Conservation (phyloP, 2,888 invertebrate genomes). For the Marasmarcha lunaedactyla region DNA sequence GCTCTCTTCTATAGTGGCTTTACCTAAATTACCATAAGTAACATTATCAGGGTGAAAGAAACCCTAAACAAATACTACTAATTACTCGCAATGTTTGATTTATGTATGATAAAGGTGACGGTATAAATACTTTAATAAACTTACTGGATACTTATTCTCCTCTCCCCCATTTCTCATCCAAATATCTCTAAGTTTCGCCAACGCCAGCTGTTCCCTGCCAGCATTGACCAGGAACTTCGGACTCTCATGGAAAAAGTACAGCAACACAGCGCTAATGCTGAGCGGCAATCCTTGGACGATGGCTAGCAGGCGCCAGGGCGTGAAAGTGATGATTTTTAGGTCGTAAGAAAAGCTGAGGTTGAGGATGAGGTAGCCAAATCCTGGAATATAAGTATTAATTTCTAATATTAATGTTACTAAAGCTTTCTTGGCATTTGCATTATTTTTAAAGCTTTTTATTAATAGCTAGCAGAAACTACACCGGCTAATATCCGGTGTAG, state of each 20-base stretch:
- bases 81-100: neutral
- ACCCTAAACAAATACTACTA: constrained; percentile 7
- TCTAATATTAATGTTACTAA: too few relatives aligned
- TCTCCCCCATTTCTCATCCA: constrained; percentile 57
- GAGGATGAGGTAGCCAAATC: constrained; percentile 22
- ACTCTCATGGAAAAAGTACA: constrained; percentile 74
- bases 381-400: constrained; percentile 19
- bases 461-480: too few relatives aligned
- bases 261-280: constrained; percentile 59
- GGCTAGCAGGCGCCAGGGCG: constrained; percentile 29
- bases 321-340: constrained; percentile 22
- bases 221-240: constrained; percentile 76
- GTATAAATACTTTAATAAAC: constrained; percentile 6
- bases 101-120: neutral
- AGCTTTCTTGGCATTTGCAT: too few relatives aligned
- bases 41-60: too few relatives aligned
- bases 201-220: constrained; percentile 66
- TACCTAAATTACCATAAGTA: too few relatives aligned
- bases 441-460: neutral
- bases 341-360: constrained; percentile 21
- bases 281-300: constrained; percentile 60
- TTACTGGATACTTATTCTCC: constrained; percentile 20
- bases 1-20: too few relatives aligned
- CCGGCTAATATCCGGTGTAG: too few relatives aligned
- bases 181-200: constrained; percentile 66